phyloP scores from a whole-genome alignment of 92 coral and sea anemone species.

The Pocillopora grandis region DNA sequence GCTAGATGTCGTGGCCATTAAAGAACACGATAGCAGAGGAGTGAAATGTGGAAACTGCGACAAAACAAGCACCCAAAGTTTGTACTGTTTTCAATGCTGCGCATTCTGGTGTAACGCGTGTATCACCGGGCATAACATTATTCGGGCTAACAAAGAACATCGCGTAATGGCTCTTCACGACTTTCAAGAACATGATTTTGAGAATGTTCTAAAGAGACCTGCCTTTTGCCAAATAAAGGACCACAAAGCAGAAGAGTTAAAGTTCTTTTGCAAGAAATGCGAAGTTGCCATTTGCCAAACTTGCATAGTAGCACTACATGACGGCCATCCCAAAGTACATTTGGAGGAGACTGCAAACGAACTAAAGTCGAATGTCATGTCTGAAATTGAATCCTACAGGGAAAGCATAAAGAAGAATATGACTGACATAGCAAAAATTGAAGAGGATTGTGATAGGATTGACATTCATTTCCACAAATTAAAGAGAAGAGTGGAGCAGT shows the following conservation, averaged over 20 bases:
- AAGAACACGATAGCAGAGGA: background rate
- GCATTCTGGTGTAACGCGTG: slow-evolving; percentile 22
- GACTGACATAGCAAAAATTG: background rate
- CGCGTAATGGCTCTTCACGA: background rate
- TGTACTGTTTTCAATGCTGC: slow-evolving; percentile 18
- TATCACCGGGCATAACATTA: background rate
- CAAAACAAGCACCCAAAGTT: background rate
- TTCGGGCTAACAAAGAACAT: background rate
- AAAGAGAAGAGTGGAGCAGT: background rate
- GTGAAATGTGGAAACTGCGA: slow-evolving; percentile 28
- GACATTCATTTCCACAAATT: background rate
- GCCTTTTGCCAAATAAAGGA: slow-evolving; percentile 13
- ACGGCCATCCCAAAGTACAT: slow-evolving; percentile 11
- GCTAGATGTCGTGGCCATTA: slow-evolving; percentile 13
- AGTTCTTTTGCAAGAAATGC: slow-evolving; percentile 35
- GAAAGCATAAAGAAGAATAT: background rate
- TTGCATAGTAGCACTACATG: background rate
- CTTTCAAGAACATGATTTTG: background rate
- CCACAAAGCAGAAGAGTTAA: slow-evolving; percentile 25
- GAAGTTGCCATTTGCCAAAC: background rate
- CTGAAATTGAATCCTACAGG: background rate
- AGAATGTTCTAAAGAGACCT: background rate
- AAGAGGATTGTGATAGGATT: background rate
- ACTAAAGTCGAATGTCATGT: background rate
- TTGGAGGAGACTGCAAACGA: slow-evolving; percentile 11